These are phyloP conservation scores for Acrobasis repandana DNA, from an alignment of 2,888 invertebrate species.

Conservation along the genomic window DNA sequence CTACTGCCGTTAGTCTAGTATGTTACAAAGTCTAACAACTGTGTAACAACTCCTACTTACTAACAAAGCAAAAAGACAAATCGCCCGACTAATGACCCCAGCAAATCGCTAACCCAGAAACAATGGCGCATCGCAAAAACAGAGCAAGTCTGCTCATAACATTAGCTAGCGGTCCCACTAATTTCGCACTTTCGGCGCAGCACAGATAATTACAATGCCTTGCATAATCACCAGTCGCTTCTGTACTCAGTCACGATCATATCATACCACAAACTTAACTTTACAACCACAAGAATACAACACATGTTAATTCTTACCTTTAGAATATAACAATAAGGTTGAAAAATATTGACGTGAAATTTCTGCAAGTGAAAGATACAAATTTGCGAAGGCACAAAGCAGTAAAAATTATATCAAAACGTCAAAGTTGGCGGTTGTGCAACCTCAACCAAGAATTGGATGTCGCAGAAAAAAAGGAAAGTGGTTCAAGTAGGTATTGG, in stretches of 20 bases:
- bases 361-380: slow-evolving; percentile 2
- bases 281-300: background rate
- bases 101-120: slow-evolving; percentile 16
- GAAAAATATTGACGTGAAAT: slow-evolving; percentile 14
- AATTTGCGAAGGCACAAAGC: slow-evolving; percentile 53
- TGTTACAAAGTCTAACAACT: background rate
- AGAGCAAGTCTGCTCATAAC: slow-evolving; percentile 38
- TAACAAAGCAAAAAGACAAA: slow-evolving; percentile 10
- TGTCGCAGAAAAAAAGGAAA: slow-evolving; percentile 79
- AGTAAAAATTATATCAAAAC: slow-evolving; percentile 81
- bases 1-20: background rate
- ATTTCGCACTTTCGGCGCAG: slow-evolving; percentile 74
- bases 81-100: slow-evolving; percentile 3
- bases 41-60: background rate
- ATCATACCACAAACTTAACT: slow-evolving; percentile 47
- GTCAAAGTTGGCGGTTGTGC: slow-evolving; percentile 72
- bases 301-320: background rate
- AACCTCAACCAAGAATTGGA: slow-evolving; percentile 79
- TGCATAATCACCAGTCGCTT: slow-evolving; percentile 74
- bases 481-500: slow-evolving; percentile 72
- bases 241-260: slow-evolving; percentile 73
- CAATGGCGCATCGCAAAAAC: slow-evolving; percentile 33
- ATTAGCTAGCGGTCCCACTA: slow-evolving; percentile 49
- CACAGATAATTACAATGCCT: slow-evolving; percentile 71
- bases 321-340: slow-evolving; percentile 31